These are phyloP conservation scores for Eupsittula cactorum DNA, from an alignment of 2,113 vertebrate genomes.

Conservation along the genomic window DNA sequence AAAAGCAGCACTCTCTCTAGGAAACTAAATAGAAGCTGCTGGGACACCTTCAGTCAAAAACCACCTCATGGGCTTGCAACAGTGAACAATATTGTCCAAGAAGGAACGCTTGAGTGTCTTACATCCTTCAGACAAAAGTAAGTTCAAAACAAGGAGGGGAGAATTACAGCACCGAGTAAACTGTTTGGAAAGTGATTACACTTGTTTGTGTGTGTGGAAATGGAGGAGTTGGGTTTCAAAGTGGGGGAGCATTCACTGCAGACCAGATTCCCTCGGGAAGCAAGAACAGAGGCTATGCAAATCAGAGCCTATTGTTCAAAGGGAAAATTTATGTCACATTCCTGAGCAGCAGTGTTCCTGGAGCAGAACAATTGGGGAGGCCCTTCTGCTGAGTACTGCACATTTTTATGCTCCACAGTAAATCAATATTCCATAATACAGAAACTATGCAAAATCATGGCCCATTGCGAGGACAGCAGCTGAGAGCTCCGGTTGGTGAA, in stretches of 20 bases:
- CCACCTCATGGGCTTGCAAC: background rate
- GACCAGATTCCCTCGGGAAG: slow-evolving; percentile 5
- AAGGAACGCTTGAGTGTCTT: background rate
- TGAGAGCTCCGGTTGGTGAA: background rate
- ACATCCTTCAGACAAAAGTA: background rate
- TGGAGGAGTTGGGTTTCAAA: background rate
- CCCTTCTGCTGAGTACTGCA: slow-evolving; percentile 59
- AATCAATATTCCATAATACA: slow-evolving; percentile 50
- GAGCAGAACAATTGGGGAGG: slow-evolving; percentile 64
- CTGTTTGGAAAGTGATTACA: background rate
- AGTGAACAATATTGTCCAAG: background rate
- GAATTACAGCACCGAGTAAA: background rate
- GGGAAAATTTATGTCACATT: slow-evolving; percentile 67
- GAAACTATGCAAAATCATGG: background rate
- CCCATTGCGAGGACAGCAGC: background rate
- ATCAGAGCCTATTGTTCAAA: slow-evolving; percentile 52
- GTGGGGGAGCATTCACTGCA: background rate
- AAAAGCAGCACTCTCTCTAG: background rate
- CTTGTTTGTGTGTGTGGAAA: slow-evolving; percentile 15
- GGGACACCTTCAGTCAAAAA: background rate
- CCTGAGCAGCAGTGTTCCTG: slow-evolving; percentile 60
- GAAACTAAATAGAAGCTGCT: background rate
- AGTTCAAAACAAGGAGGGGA: background rate
- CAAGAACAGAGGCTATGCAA: slow-evolving; percentile 33
- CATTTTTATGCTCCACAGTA: slow-evolving; percentile 47